Conservation (phyloP, 1,140 invertebrate genomes). For the Drosophila bifasciata region DNA sequence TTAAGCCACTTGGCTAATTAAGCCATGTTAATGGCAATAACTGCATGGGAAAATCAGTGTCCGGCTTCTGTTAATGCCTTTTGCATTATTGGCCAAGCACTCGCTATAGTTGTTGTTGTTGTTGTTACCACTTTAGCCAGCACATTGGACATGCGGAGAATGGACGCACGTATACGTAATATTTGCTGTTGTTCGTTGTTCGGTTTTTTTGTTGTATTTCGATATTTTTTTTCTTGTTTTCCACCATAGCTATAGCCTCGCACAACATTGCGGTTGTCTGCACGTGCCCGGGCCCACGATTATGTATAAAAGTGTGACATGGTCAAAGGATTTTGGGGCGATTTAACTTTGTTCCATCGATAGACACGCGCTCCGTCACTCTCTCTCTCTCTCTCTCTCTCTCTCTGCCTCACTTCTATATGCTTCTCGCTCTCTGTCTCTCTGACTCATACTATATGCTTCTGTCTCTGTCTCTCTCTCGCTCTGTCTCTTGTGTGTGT, state of each 20-base stretch:
- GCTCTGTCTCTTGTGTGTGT: slow-evolving; percentile 1
- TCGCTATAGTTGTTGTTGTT: no score
- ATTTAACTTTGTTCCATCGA: slow-evolving; percentile 65
- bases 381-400: not conserved
- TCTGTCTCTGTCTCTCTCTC: no score
- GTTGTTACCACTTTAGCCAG: slow-evolving; percentile 9
- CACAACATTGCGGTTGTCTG: slow-evolving; percentile 71
- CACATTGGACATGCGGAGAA: slow-evolving; percentile 11
- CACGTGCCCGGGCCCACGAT: slow-evolving; percentile 57
- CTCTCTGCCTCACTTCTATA: not conserved
- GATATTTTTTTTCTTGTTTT: not conserved
- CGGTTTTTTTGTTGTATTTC: slow-evolving; percentile 30
- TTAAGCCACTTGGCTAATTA: slow-evolving; percentile 72
- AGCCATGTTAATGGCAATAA: slow-evolving; percentile 68
- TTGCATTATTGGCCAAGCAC: slow-evolving; percentile 57
- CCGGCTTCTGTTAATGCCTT: slow-evolving; percentile 56
- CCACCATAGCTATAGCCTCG: slow-evolving; percentile 9
- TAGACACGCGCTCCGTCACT: slow-evolving; percentile 13
- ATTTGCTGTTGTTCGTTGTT: slow-evolving; percentile 41
- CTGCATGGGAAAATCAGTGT: slow-evolving; percentile 51
- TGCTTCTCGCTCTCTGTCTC: not conserved
- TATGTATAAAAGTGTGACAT: slow-evolving; percentile 62
- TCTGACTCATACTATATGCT: not conserved
- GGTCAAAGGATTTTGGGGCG: slow-evolving; percentile 57
- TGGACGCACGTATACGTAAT: slow-evolving; percentile 63